phyloP scores from a whole-genome alignment of 2,113 vertebrate species.

The Bagarius yarrelli region DNA sequence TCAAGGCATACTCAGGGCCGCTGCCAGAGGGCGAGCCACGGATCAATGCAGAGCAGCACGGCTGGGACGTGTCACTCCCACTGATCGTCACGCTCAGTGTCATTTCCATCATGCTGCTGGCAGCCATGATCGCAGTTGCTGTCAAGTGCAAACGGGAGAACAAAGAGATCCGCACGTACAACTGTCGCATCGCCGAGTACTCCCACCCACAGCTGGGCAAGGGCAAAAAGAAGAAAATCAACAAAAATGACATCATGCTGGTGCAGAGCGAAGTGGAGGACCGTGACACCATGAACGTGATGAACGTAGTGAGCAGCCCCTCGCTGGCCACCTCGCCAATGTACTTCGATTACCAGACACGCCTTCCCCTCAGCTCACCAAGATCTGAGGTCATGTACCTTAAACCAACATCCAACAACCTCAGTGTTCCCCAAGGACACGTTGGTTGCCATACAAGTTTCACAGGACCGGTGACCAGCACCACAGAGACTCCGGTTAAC shows the following conservation, averaged over 20 bases:
- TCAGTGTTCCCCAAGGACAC: constrained; percentile 97
- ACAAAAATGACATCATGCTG: constrained; percentile 98
- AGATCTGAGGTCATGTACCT: constrained; percentile 99
- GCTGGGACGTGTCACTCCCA: constrained; percentile 96
- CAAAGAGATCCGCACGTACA: constrained; percentile 99
- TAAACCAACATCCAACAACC: constrained; percentile 96
- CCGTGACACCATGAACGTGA: constrained; percentile 98
- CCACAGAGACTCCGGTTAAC: constrained; percentile 91
- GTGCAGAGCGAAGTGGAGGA: constrained; percentile 98
- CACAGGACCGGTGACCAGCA: constrained; percentile 92
- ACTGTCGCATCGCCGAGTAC: constrained; percentile 98
- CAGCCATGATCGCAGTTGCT: constrained; percentile 97
- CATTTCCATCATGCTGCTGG: constrained; percentile 93
- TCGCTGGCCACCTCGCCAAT: constrained; percentile 98
- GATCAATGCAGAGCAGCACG: constrained; percentile 87
- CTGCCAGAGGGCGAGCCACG: constrained; percentile 85
- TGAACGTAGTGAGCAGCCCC: constrained; percentile 99
- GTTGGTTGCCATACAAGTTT: constrained; percentile 98
- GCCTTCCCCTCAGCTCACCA: constrained; percentile 98
- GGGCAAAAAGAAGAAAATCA: constrained; percentile 95
- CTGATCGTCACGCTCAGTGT: constrained; percentile 95
- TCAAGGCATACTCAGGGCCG: constrained; percentile 88
- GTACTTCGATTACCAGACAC: constrained; percentile 99
- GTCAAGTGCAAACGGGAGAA: constrained; percentile 98
- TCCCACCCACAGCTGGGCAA: constrained; percentile 96